Percentiles rank a stretch among this genome's conserved stretches.
Evolutionary conservation across 1,140 invertebrate species (phyloP).

Genomic region (Prorops nasuta): DNA sequence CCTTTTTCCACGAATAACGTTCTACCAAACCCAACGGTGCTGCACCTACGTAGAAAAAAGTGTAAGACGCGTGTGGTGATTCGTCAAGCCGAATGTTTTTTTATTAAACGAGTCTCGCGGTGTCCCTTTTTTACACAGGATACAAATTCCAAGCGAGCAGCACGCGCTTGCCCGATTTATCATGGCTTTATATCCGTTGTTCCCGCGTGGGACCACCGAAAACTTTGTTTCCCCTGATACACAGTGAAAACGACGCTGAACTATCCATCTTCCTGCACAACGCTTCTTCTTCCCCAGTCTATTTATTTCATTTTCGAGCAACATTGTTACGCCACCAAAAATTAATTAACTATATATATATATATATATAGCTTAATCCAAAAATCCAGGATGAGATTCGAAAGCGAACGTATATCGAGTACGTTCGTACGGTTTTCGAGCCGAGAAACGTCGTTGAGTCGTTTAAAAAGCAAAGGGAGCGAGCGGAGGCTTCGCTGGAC

Average conservation of each 20-base stretch:
- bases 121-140: slow-evolving; percentile 6
- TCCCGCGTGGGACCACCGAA: slow-evolving; percentile 5
- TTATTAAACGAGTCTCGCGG: slow-evolving; percentile 24
- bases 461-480: too few relatives aligned
- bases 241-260: slow-evolving; percentile 1
- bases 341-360: too few relatives aligned
- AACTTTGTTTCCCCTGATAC: slow-evolving; percentile 17
- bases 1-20: too few relatives aligned
- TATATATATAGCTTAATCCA: too few relatives aligned
- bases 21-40: too few relatives aligned
- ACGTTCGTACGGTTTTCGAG: too few relatives aligned
- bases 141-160: slow-evolving; percentile 20
- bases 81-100: slow-evolving; percentile 22
- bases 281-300: too few relatives aligned
- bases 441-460: too few relatives aligned
- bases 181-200: slow-evolving; percentile 9
- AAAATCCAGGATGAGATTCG: too few relatives aligned
- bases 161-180: slow-evolving; percentile 21
- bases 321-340: too few relatives aligned
- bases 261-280: slow-evolving; percentile 19
- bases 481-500: slow-evolving; percentile 12
- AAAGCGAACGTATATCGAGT: too few relatives aligned
- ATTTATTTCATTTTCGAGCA: too few relatives aligned
- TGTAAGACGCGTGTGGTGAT: slow-evolving; percentile 4
- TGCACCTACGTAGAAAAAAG: not conserved